These are phyloP conservation scores for Iphiclides podalirius DNA, from an alignment of 2,888 invertebrate genomes.

Conservation along the genomic window DNA sequence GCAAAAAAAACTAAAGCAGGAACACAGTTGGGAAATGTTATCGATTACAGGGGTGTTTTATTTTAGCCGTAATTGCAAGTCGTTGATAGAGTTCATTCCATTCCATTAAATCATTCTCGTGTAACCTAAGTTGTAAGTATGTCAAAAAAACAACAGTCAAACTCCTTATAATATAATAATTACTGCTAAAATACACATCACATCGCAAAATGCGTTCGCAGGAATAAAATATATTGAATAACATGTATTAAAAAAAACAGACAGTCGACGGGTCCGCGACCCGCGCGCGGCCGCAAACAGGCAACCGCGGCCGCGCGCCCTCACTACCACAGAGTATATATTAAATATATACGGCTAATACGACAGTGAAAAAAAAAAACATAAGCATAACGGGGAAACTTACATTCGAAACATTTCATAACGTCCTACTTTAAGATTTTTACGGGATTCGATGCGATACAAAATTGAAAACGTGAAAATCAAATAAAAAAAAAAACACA, in stretches of 20 bases:
- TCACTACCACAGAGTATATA: constrained; percentile 62
- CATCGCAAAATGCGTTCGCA: constrained; percentile 89
- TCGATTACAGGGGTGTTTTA: constrained; percentile 70
- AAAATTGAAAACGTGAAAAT: constrained; percentile 80
- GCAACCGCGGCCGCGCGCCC: constrained; percentile 74
- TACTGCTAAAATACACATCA: constrained; percentile 82
- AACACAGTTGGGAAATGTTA: constrained; percentile 78
- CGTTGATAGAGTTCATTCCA: constrained; percentile 58
- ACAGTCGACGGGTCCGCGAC: constrained; percentile 66
- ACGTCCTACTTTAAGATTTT: constrained; percentile 81
- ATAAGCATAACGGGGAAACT: constrained; percentile 81
- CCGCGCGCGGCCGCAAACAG: constrained; percentile 74
- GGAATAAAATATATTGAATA: constrained; percentile 89
- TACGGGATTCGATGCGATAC: constrained; percentile 78
- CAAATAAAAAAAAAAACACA: constrained; percentile 74
- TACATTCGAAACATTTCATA: constrained; percentile 80
- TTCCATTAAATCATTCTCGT: constrained; percentile 65
- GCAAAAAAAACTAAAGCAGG: constrained; percentile 79
- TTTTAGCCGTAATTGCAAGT: constrained; percentile 73
- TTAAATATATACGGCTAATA: constrained; percentile 74
- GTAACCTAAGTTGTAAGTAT: constrained; percentile 79
- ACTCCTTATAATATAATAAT: constrained; percentile 80
- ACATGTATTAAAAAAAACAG: constrained; percentile 80
- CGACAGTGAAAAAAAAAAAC: constrained; percentile 71
- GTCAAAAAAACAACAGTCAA: constrained; percentile 80